Conservation (phyloP, 2,113 vertebrate genomes). For the Silurus glanis region DNA sequence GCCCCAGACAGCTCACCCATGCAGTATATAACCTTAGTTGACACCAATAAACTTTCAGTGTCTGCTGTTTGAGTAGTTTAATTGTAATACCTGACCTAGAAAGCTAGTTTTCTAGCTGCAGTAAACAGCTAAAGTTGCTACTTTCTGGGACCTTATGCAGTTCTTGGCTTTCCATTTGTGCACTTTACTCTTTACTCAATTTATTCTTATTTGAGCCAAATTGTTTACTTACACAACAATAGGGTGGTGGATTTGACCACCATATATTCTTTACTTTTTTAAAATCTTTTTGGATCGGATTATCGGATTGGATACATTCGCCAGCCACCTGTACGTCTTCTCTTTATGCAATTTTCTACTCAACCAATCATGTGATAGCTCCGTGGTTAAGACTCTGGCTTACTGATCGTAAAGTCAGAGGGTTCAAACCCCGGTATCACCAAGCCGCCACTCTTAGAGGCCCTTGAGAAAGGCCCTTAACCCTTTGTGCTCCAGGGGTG, state of each 20-base stretch:
- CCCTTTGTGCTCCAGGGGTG: too few relatives aligned
- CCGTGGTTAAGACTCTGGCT: too few relatives aligned
- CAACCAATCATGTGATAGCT: neutral
- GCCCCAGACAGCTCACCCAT: neutral
- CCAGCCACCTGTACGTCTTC: neutral
- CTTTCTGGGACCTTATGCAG: neutral
- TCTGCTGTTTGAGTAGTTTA: neutral
- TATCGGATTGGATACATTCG: neutral
- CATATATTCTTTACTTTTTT: neutral
- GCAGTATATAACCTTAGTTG: neutral
- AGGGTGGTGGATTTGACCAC: neutral
- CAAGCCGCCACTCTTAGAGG: too few relatives aligned
- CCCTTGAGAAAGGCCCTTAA: too few relatives aligned
- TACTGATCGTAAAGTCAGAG: too few relatives aligned
- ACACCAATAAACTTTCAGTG: slow-evolving; percentile 4
- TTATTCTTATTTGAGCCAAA: slow-evolving; percentile 16
- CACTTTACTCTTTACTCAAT: slow-evolving; percentile 5
- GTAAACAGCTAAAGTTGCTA: slow-evolving; percentile 15
- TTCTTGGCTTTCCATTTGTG: slow-evolving; percentile 29
- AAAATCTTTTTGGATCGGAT: too few relatives aligned
- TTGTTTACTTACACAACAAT: neutral
- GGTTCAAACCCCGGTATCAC: too few relatives aligned
- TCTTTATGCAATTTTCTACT: neutral
- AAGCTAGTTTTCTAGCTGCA: neutral
- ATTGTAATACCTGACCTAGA: neutral